Percentiles rank a stretch among this genome's conserved stretches.
Evolutionary conservation across 2,113 vertebrate species (phyloP).

Genomic region (Dipodomys ordii): DNA sequence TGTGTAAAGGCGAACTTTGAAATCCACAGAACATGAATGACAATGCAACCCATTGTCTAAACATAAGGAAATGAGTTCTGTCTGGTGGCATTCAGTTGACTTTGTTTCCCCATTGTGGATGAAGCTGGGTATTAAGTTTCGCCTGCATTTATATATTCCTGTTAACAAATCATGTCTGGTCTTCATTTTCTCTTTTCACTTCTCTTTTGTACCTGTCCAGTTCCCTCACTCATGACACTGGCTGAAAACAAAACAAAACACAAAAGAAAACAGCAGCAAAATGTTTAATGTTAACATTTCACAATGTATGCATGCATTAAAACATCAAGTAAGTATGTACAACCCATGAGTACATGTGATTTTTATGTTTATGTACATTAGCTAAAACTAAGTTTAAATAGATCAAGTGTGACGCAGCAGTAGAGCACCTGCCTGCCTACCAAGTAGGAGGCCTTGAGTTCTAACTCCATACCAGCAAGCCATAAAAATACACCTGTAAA

Average conservation of each 20-base stretch:
- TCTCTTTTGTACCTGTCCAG: background rate
- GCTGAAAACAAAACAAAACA: too few species aligned
- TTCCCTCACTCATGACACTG: background rate
- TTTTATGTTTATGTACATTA: background rate
- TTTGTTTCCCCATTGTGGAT: background rate
- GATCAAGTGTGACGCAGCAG: too few species aligned
- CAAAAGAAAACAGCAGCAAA: too few species aligned
- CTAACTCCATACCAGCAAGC: too few species aligned
- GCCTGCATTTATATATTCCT: background rate
- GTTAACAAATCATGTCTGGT: background rate
- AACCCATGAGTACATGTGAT: background rate
- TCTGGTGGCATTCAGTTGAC: rapidly evolving
- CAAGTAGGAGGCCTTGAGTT: too few species aligned
- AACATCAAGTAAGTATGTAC: too few species aligned
- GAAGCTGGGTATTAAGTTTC: background rate
- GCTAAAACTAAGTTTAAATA: background rate
- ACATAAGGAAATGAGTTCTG: background rate
- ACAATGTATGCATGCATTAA: background rate
- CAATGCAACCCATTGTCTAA: background rate
- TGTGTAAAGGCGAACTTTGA: background rate
- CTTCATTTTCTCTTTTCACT: background rate
- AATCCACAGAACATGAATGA: rapidly evolving
- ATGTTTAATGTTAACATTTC: background rate
- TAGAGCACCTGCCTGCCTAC: too few species aligned
- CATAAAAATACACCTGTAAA: too few species aligned